These are phyloP conservation scores for Notothenia rossii DNA, from an alignment of 2,113 vertebrate genomes.

Conservation along the genomic window DNA sequence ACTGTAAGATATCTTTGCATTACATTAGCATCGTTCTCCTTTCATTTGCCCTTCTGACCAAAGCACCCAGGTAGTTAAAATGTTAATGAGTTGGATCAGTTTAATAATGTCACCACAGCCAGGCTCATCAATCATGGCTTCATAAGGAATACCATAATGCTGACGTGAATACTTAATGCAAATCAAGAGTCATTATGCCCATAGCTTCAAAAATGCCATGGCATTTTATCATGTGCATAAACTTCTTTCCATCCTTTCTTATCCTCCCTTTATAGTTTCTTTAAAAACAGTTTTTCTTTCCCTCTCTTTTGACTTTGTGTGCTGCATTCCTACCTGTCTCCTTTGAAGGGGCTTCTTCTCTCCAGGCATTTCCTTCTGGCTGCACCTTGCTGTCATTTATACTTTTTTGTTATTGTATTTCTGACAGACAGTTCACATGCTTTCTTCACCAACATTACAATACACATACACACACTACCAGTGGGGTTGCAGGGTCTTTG, in stretches of 20 bases:
- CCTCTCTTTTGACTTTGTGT: not conserved
- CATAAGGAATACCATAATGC: conserved; percentile 63
- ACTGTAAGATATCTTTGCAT: conserved; percentile 44
- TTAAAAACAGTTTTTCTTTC: conserved; percentile 6
- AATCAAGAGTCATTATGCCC: conserved; percentile 45
- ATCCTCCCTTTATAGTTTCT: conserved; percentile 21
- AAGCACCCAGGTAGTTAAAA: conserved; percentile 71
- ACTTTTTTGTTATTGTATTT: conserved; percentile 24
- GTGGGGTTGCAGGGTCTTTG: conserved; percentile 6
- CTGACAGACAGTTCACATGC: conserved; percentile 30
- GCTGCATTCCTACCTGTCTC: conserved; percentile 15
- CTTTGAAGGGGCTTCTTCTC: conserved; percentile 30
- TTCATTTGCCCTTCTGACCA: conserved; percentile 56
- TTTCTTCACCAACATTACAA: not conserved
- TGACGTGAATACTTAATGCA: conserved; percentile 64
- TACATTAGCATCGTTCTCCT: conserved; percentile 37
- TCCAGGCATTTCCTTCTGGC: conserved; percentile 32
- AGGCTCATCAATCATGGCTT: conserved; percentile 74
- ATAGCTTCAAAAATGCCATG: conserved; percentile 6
- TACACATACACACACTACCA: not conserved
- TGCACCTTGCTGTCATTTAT: conserved; percentile 29
- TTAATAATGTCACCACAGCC: conserved; percentile 80
- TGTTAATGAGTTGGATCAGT: conserved; percentile 80
- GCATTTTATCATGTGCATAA: conserved; percentile 16
- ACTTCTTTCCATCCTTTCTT: conserved; percentile 11